Evolutionary conservation across 2,888 invertebrate species (phyloP), one percentile per base, ranked within the genome.

Genomic region (Xylota sylvarum): DNA sequence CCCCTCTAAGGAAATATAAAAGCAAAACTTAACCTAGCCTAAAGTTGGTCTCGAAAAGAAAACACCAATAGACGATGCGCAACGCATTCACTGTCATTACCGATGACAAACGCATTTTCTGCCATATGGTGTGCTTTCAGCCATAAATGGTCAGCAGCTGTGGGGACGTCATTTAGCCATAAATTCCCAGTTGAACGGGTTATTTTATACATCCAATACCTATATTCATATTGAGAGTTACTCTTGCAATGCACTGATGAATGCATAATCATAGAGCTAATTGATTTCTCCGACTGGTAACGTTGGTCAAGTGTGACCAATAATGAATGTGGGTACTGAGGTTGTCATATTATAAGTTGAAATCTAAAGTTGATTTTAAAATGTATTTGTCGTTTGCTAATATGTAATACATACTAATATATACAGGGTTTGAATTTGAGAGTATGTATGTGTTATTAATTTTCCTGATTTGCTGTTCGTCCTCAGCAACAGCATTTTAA

Each of bases 71-170:
- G 23, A 10, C 43, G 30, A 79, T 58, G 65, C 72, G 64, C 56
- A 56, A 60, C 73, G 65, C 56, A 73, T 58, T 67, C 37, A 62
- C 62, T 67, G 74, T 74, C 52, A 81, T 67, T 67, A 62, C 14
- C 60, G 67, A 67, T 35, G 65, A 56, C 55, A 64, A 72, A 60
- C 17, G 69, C 40, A 50, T 37, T 48, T 19, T 32, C 50, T 27
- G 60, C 81, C 81, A 81, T 81, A 81, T 81, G 81, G 81, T 74
- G 74, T 67, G 81, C 81, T 74, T 35, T 43, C 52, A 74, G 52
- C 81, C 81, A 67, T 81, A 81, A 69, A 81, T 60, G 67, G 58
- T 60, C 65, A 62, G 14, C 74, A 19, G 43, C 19, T 62, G 60
- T 50, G 65, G 67, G 60, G 67, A 69, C 37, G 62, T 48, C 55